Conservation (phyloP, 35 echinoderm and acorn worm genomes). For the Ophioderma brevispina region DNA sequence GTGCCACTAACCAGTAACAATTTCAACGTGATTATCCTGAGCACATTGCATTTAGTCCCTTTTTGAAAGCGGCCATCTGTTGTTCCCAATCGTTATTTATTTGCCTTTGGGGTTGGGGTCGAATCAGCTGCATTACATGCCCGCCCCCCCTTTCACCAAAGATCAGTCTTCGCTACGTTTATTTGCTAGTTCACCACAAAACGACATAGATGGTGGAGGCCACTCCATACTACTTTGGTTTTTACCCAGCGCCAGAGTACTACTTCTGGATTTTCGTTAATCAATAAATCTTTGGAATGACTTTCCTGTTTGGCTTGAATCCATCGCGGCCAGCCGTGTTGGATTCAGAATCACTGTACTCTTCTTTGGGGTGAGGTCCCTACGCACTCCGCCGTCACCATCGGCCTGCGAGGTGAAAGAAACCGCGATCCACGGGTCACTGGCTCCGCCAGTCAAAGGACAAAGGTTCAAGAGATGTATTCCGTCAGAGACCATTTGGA, state of each 20-base stretch:
- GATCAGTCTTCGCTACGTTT: neutral
- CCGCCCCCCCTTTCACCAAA: neutral
- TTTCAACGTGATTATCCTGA: no score
- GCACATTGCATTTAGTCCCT: no score
- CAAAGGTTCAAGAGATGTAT: neutral
- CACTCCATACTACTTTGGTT: neutral
- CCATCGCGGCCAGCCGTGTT: neutral
- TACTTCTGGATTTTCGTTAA: neutral
- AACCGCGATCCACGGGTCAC: no score
- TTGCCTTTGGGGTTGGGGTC: neutral
- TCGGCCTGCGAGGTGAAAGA: slow-evolving; percentile 6
- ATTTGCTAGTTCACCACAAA: no score
- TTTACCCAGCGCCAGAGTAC: no score
- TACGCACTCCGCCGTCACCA: neutral
- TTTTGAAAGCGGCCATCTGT: no score
- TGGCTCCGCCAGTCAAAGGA: neutral
- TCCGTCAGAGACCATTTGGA: neutral
- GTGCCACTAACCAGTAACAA: no score
- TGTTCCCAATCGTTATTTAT: no score
- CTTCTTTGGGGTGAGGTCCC: neutral
- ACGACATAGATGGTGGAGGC: neutral
- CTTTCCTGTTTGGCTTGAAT: neutral
- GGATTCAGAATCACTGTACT: neutral
- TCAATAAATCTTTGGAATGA: neutral
- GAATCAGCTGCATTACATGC: neutral